Evolutionary conservation across 2,888 invertebrate genomes (phyloP), one percentile per base, ranked within the genome.

Genomic region (Rhagophthalmus giganteus): DNA sequence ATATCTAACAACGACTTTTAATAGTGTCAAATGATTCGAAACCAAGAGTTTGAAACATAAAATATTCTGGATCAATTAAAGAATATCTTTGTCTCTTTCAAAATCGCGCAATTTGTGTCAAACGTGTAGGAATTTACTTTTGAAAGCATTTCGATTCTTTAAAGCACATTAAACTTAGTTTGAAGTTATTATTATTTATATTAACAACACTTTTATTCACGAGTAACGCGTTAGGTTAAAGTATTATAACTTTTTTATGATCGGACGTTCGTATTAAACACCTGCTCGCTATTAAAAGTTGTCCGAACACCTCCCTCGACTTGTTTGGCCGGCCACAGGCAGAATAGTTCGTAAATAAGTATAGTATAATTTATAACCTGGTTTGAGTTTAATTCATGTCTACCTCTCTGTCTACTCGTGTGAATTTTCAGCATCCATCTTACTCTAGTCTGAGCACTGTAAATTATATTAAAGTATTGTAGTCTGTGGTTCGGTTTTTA

Each of bases 331-430:
- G 49, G 61, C 62, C 59, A 54, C 55, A 59, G 56, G 57, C 66
- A 58, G 57, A 58, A 61, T 57, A 57, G 59, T 57, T 59, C 57
- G 60, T 63, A 63, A 63, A 63, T 63, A 63, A 63, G 60, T 61
- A 60, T 59, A 58, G 56, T 59, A 60, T 63, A 63, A 63, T 63
- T 63, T 63, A 63, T 63, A 60, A 60, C 61, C 63, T 59, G 58
- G 63, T 63, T 63, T 65, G 69, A 63, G 63, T 68, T 70, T 68
- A 69, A 69, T 69, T 69, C 68, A 67, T 58, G 57, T 52, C 58
- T 55, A 54, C 63, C 61, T 64, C 59, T 59, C 44, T 56, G 48
- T 49, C 45, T 39, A 41, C 53, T 42, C 28, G 30, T 37, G 45
- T 9, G 47, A 46, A 39, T 48, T 39, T 46, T 31, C 16, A 41